Conservation (phyloP, 2,797 vertebrate genomes). For the Pipistrellus pygmaeus region DNA sequence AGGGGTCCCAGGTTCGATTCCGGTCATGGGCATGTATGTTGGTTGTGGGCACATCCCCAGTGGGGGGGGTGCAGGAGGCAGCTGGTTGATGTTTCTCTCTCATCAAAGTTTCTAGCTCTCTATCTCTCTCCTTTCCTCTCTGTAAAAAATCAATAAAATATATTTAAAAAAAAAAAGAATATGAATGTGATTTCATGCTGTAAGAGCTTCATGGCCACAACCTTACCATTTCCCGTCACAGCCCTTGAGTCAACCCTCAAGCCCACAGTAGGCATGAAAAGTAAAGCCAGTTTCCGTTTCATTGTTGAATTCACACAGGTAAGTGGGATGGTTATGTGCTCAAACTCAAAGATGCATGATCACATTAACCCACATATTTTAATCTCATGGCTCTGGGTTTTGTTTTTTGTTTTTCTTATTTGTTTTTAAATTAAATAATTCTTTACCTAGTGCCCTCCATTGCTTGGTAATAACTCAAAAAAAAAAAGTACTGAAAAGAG, state of each 20-base stretch:
- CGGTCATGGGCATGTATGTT: too few species aligned
- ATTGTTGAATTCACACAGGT: slow-evolving; percentile 74
- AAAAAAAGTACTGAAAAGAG: not conserved
- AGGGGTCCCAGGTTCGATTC: too few species aligned
- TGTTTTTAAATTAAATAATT: slow-evolving; percentile 61
- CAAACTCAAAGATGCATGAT: slow-evolving; percentile 7
- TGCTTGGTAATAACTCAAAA: slow-evolving; percentile 45
- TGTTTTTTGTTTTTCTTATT: slow-evolving; percentile 11
- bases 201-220: not conserved
- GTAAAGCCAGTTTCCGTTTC: slow-evolving; percentile 53
- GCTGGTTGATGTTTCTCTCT: too few species aligned
- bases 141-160: too few species aligned
- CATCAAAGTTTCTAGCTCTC: too few species aligned
- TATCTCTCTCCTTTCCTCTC: too few species aligned
- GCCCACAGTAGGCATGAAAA: slow-evolving; percentile 41
- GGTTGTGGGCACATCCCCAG: too few species aligned
- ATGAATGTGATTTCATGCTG: not conserved
- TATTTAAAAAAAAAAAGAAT: too few species aligned
- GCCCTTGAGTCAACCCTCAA: slow-evolving; percentile 49
- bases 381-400: slow-evolving; percentile 9
- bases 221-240: slow-evolving; percentile 47
- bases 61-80: too few species aligned
- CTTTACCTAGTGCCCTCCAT: slow-evolving; percentile 13
- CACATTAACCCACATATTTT: slow-evolving; percentile 47
- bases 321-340: slow-evolving; percentile 28